phyloP scores from a whole-genome alignment of 2,888 invertebrate species.

The Platynereis dumerilii region DNA sequence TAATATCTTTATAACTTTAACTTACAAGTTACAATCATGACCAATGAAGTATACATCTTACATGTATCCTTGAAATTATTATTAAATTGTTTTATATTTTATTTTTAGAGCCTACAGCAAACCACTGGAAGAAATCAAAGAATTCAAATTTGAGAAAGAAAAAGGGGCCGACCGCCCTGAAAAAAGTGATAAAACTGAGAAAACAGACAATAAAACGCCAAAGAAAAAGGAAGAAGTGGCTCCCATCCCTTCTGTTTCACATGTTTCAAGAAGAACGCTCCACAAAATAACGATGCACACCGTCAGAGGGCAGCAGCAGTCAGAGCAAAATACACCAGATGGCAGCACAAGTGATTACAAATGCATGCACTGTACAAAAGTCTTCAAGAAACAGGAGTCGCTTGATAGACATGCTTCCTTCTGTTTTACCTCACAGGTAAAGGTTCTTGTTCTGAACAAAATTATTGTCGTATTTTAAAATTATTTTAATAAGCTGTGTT shows the following conservation, averaged over 20 bases:
- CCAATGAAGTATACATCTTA: too few species aligned
- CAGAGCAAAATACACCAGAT: background rate
- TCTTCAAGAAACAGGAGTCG: conserved; percentile 40
- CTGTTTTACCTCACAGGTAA: conserved; percentile 9
- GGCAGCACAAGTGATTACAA: background rate
- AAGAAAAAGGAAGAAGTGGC: background rate
- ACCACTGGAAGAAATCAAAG: conserved; percentile 31
- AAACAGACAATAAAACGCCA: background rate
- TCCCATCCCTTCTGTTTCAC: background rate
- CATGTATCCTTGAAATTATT: too few species aligned
- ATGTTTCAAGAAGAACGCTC: too few species aligned
- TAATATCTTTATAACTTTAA: too few species aligned
- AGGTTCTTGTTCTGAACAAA: too few species aligned
- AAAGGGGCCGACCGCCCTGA: too few species aligned
- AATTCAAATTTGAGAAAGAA: too few species aligned
- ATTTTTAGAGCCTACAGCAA: conserved; percentile 32
- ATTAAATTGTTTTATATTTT: too few species aligned
- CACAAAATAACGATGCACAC: too few species aligned
- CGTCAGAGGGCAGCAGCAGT: background rate
- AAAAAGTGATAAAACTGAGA: background rate
- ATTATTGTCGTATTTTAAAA: too few species aligned
- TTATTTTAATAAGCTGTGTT: too few species aligned
- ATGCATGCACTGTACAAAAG: conserved; percentile 39
- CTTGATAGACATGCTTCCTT: conserved; percentile 36
- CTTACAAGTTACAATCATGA: too few species aligned